Conservation (phyloP, 2,888 invertebrate genomes). For the Nomada hirtipes region DNA sequence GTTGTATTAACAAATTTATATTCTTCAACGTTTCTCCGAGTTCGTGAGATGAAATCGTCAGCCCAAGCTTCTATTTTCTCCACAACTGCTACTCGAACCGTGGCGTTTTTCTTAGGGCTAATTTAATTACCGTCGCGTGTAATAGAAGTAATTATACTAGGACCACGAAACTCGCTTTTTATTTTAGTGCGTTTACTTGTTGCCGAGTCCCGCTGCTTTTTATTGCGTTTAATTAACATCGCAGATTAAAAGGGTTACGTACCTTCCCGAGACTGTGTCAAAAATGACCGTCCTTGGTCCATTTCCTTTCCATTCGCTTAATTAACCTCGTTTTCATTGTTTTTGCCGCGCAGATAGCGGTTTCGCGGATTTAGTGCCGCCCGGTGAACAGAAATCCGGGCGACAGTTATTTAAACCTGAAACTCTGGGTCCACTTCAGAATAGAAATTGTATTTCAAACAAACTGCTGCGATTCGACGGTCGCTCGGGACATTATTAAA, state of each 20-base stretch:
- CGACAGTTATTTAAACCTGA: constrained; percentile 28
- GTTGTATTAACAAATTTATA: neutral
- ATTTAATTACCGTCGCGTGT: constrained; percentile 21
- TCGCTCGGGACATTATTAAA: constrained; percentile 14
- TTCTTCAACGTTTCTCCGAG: neutral
- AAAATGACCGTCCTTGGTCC: constrained; percentile 11
- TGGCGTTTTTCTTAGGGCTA: too few species aligned
- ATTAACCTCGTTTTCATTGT: constrained; percentile 49
- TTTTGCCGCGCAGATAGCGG: neutral
- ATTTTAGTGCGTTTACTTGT: constrained; percentile 24
- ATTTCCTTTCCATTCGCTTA: constrained; percentile 15
- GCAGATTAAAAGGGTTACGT: constrained; percentile 23
- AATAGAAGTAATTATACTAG: constrained; percentile 29
- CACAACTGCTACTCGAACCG: neutral
- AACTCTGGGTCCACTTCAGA: constrained; percentile 8
- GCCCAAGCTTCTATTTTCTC: neutral
- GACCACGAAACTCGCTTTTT: constrained; percentile 3
- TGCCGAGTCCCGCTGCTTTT: neutral
- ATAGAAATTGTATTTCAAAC: constrained; percentile 16
- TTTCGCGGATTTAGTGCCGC: constrained; percentile 3
- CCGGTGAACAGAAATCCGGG: neutral
- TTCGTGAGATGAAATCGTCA: too few species aligned
- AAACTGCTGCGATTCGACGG: neutral
- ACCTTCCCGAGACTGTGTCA: constrained; percentile 31
- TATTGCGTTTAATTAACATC: constrained; percentile 45